A percentile compares a stretch with the other conserved stretches of the same genome.
phyloP scores from a whole-genome alignment of 2,113 vertebrate species.

The Syrrhaptes paradoxus region DNA sequence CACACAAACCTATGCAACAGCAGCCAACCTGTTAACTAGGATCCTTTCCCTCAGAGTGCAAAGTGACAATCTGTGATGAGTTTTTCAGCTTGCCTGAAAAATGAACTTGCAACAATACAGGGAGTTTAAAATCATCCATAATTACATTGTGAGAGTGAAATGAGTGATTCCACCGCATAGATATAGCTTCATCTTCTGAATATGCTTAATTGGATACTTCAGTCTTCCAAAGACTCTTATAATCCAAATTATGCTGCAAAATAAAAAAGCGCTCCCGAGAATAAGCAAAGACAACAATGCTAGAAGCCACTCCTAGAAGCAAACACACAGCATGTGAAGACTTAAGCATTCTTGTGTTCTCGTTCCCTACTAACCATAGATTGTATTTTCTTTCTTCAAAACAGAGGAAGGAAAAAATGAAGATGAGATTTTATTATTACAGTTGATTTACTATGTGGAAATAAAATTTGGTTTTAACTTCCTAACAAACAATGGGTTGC shows the following conservation, averaged over 20 bases:
- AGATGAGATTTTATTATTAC: conserved; percentile 13
- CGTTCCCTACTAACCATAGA: background rate
- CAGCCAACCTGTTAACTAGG: background rate
- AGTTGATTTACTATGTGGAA: conserved; percentile 7
- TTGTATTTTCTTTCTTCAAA: background rate
- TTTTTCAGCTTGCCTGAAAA: conserved; percentile 41
- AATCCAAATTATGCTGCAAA: conserved; percentile 56
- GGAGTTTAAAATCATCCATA: conserved; percentile 35
- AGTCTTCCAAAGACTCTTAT: conserved; percentile 36
- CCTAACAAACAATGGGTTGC: background rate
- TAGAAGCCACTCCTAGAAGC: background rate
- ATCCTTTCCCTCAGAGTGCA: conserved; percentile 1
- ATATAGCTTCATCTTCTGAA: conserved; percentile 48
- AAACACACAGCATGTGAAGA: conserved; percentile 36
- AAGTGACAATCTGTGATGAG: conserved; percentile 5
- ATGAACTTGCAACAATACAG: conserved; percentile 41
- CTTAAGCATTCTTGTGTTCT: background rate
- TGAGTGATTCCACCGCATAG: conserved; percentile 42
- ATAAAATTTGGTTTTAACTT: conserved; percentile 16
- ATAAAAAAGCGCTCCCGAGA: conserved; percentile 29
- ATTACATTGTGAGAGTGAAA: conserved; percentile 38
- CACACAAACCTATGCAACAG: conserved; percentile 3
- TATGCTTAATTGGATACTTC: conserved; percentile 50
- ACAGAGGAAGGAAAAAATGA: conserved; percentile 16
- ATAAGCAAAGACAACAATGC: conserved; percentile 12